These are phyloP conservation scores for Sarcoramphus papa DNA, from an alignment of 2,797 vertebrate species.

Conservation along the genomic window DNA sequence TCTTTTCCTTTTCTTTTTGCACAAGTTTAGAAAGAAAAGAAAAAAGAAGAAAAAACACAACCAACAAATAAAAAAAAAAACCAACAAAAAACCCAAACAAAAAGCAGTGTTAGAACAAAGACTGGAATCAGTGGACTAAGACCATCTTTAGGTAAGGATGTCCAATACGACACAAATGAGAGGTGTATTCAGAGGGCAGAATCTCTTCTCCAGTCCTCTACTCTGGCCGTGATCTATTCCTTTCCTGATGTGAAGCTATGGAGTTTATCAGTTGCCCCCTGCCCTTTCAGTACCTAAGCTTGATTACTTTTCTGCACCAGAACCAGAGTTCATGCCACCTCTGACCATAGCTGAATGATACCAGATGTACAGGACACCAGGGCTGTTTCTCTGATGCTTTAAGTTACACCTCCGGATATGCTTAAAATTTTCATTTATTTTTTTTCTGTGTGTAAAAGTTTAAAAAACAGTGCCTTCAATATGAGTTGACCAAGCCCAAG, in stretches of 20 bases:
- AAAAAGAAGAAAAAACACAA: accelerated
- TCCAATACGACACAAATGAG: not conserved
- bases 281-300: not conserved
- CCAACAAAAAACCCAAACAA: no score
- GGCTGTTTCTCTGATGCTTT: not conserved
- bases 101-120: not conserved
- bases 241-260: not conserved
- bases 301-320: not conserved
- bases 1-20: not conserved
- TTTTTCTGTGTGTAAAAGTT: not conserved
- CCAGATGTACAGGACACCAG: accelerated
- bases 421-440: not conserved
- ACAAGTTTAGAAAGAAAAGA: not conserved
- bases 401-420: not conserved
- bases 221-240: not conserved
- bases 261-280: accelerated
- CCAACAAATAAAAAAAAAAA: not conserved
- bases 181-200: not conserved
- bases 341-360: not conserved
- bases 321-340: not conserved
- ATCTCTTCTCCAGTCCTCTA: not conserved
- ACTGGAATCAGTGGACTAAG: not conserved
- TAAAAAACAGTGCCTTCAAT: not conserved
- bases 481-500: not conserved
- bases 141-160: not conserved